Percentiles rank a stretch among this genome's conserved stretches.
Conservation (phyloP, 1,140 invertebrate species). For the Heliconius nattereri region DNA sequence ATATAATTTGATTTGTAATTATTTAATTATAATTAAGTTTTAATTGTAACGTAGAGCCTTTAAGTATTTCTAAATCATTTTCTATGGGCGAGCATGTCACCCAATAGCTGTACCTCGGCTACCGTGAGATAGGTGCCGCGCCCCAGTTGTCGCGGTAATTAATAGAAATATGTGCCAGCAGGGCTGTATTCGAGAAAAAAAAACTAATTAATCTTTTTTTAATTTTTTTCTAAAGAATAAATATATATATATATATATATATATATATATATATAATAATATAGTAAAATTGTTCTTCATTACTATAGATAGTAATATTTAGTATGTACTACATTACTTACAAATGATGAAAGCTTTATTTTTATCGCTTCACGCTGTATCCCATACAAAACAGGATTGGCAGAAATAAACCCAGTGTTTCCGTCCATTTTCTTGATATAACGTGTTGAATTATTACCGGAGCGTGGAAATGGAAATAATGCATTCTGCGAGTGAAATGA, state of each 20-base stretch:
- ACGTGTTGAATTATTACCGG: too few species aligned
- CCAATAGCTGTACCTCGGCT: constrained; percentile 38
- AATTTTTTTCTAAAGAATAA: background rate
- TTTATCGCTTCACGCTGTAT: too few species aligned
- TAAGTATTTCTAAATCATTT: background rate
- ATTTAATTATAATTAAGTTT: background rate
- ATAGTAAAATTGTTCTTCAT: too few species aligned
- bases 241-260: too few species aligned
- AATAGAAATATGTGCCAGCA: constrained; percentile 60
- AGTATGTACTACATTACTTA: too few species aligned
- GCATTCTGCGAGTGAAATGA: too few species aligned
- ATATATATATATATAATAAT: background rate
- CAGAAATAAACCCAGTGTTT: too few species aligned
- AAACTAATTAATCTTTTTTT: background rate
- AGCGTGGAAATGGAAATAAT: too few species aligned
- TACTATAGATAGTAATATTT: too few species aligned
- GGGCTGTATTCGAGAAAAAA: constrained; percentile 40
- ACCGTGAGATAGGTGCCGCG: constrained; percentile 48
- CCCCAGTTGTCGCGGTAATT: constrained; percentile 67
- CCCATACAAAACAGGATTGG: too few species aligned
- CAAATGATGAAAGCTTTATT: too few species aligned
- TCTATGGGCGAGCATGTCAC: constrained; percentile 8
- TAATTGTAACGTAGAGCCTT: background rate
- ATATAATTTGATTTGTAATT: background rate
- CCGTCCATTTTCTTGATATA: too few species aligned